A percentile compares a stretch with the other conserved stretches of the same genome.
These are phyloP conservation scores for Podarcis siculus DNA, from an alignment of 2,797 vertebrate genomes.

Conservation along the genomic window DNA sequence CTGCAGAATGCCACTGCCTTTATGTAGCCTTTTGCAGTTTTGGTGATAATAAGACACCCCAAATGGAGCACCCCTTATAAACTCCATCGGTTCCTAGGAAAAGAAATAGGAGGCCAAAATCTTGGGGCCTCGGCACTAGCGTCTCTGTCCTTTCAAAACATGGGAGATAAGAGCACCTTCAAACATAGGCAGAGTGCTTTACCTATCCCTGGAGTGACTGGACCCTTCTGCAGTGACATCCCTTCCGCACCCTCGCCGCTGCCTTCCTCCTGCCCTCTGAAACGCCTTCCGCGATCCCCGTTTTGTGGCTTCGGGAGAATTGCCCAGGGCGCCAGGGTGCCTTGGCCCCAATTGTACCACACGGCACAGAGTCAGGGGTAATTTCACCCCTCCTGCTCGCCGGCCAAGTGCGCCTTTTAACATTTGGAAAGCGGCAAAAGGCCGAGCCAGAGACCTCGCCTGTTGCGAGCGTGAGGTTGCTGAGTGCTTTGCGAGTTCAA, in stretches of 20 bases:
- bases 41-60: neutral
- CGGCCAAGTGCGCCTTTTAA: neutral
- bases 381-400: neutral
- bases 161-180: neutral
- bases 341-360: neutral
- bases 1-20: neutral
- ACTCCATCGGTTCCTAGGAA: neutral
- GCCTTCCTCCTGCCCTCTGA: too few species aligned
- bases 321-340: neutral
- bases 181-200: neutral
- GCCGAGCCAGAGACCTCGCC: neutral
- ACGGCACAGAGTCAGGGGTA: neutral
- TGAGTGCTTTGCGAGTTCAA: neutral
- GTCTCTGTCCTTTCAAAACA: neutral
- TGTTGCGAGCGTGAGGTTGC: neutral
- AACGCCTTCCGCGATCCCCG: neutral
- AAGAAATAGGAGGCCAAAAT: neutral
- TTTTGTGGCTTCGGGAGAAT: neutral
- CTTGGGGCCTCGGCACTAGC: neutral
- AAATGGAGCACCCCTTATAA: neutral
- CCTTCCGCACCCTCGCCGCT: neutral
- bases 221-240: neutral
- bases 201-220: neutral
- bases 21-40: neutral
- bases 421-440: neutral